Evolutionary conservation across 2,797 vertebrate genomes (phyloP).

Genomic region (Dipus sagitta): DNA sequence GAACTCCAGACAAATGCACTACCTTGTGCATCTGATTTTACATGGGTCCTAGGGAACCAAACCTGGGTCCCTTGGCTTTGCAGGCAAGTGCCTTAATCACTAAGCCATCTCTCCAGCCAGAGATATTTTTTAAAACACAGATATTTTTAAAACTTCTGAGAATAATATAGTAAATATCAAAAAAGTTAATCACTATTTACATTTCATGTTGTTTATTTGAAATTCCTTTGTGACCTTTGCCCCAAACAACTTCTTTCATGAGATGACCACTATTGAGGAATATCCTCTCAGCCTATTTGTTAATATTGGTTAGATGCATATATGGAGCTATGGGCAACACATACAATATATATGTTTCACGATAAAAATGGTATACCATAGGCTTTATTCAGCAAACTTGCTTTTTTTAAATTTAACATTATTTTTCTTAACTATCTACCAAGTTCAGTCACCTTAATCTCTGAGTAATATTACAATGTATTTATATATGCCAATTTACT

Average conservation of each 20-base stretch:
- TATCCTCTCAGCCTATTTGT: constrained; percentile 1
- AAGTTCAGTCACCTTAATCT: background rate
- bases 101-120: background rate
- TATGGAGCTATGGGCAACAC: background rate
- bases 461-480: background rate
- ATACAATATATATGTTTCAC: background rate
- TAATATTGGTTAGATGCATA: background rate
- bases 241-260: background rate
- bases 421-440: too few relatives aligned
- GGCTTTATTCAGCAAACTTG: background rate
- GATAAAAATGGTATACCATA: constrained; percentile 1
- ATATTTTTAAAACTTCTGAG: background rate
- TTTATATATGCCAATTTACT: background rate
- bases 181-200: background rate
- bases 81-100: too few relatives aligned
- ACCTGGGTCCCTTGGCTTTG: too few relatives aligned
- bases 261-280: background rate
- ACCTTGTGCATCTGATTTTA: too few relatives aligned
- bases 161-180: background rate
- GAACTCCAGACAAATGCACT: too few relatives aligned
- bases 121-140: constrained; percentile 11
- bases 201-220: background rate
- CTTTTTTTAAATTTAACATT: background rate
- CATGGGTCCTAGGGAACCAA: too few relatives aligned
- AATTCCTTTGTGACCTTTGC: background rate